phyloP scores from a whole-genome alignment of 1,140 invertebrate genomes.

The Leptoteleia sp. region DNA sequence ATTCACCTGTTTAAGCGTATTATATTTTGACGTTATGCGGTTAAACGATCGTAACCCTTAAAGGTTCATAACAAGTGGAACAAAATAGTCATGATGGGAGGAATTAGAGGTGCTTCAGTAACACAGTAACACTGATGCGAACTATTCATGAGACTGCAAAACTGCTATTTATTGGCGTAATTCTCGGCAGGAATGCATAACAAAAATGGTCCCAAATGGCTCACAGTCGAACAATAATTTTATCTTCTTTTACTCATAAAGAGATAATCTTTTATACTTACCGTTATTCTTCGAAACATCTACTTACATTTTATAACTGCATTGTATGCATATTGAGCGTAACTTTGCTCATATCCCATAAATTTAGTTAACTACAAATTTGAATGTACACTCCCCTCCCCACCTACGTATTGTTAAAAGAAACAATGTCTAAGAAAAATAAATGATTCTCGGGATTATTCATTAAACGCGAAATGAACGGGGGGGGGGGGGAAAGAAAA shows the following conservation, averaged over 20 bases:
- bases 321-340: too few species aligned
- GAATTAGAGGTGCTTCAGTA: constrained; percentile 10
- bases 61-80: constrained; percentile 6
- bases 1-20: too few species aligned
- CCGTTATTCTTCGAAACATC: too few species aligned
- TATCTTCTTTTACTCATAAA: not conserved
- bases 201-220: too few species aligned
- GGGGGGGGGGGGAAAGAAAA: too few species aligned
- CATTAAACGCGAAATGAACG: not conserved
- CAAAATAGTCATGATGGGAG: constrained; percentile 15
- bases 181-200: not conserved
- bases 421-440: not conserved
- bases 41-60: constrained; percentile 13
- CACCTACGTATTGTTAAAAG: too few species aligned
- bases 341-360: too few species aligned
- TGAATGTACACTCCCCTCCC: too few species aligned
- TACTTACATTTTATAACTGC: too few species aligned
- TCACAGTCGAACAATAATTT: not conserved
- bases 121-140: not conserved
- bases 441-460: constrained; percentile 1
- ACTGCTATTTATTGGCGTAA: constrained; percentile 4
- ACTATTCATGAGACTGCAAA: not conserved
- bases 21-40: not conserved
- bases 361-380: too few species aligned
- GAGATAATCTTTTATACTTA: not conserved